A percentile compares a stretch with the other conserved stretches of the same genome.
phyloP scores from a whole-genome alignment of 2,113 vertebrate species.

The Meles meles region DNA sequence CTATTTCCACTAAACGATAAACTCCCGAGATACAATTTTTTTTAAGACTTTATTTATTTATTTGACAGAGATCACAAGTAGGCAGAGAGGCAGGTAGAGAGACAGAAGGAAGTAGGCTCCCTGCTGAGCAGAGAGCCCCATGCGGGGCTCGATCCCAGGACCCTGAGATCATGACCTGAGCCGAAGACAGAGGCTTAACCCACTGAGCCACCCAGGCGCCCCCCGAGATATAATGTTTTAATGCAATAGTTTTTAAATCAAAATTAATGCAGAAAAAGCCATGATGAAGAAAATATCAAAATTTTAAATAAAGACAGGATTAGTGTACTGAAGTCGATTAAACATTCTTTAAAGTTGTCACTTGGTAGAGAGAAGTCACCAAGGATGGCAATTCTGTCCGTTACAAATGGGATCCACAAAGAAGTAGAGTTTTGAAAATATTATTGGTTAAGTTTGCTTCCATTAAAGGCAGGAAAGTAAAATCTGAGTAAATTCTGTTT shows the following conservation, averaged over 20 bases:
- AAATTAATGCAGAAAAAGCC: not conserved
- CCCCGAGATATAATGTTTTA: not conserved
- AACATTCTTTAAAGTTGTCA: not conserved
- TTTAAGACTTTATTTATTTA: too few relatives aligned
- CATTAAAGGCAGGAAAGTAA: not conserved
- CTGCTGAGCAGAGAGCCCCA: too few relatives aligned
- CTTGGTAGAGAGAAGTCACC: not conserved
- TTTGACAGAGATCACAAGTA: too few relatives aligned
- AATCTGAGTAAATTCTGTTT: not conserved
- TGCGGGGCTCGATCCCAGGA: too few relatives aligned
- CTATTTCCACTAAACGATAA: not conserved
- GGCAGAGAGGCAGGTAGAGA: too few relatives aligned
- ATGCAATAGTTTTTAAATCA: not conserved
- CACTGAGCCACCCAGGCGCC: too few relatives aligned
- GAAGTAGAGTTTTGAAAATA: not conserved
- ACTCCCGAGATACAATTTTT: not conserved
- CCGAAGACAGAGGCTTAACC: too few relatives aligned
- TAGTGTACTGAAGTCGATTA: not conserved
- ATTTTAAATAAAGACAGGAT: not conserved
- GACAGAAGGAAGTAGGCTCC: too few relatives aligned
- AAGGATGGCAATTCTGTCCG: not conserved
- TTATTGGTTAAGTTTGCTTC: not conserved
- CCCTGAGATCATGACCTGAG: too few relatives aligned
- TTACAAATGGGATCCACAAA: not conserved
- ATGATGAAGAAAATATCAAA: not conserved